A percentile compares a stretch with the other conserved stretches of the same genome.
phyloP scores from a whole-genome alignment of 2,113 vertebrate species.

The Halichoeres trimaculatus region DNA sequence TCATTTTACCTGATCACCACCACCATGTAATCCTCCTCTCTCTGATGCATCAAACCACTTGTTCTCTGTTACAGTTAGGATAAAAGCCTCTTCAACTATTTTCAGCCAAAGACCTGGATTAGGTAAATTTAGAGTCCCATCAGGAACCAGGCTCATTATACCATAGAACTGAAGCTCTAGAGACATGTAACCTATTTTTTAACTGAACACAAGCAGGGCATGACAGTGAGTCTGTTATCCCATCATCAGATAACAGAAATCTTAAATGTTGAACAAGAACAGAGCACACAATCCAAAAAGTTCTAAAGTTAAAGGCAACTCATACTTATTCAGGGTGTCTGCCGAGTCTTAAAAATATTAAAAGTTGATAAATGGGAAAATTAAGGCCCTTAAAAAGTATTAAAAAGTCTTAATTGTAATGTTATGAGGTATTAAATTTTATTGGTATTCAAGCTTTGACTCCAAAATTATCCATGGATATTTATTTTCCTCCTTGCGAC shows the following conservation, averaged over 20 bases:
- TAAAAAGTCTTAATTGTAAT: too few relatives aligned
- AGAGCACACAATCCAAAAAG: neutral
- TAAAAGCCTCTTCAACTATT: slow-evolving; percentile 58
- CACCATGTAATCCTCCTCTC: neutral
- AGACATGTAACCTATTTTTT: slow-evolving; percentile 67
- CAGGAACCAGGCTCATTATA: slow-evolving; percentile 67
- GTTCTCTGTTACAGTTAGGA: slow-evolving; percentile 43
- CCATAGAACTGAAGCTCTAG: slow-evolving; percentile 46
- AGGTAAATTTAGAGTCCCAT: slow-evolving; percentile 60
- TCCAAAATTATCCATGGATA: too few relatives aligned
- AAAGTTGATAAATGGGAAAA: too few relatives aligned
- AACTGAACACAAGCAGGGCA: slow-evolving; percentile 13
- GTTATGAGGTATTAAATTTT: too few relatives aligned
- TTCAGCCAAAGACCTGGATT: slow-evolving; percentile 66
- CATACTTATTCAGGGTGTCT: too few relatives aligned
- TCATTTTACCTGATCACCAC: too few relatives aligned
- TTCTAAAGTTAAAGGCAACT: neutral
- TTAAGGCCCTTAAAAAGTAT: too few relatives aligned
- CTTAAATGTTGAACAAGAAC: neutral
- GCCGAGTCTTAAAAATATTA: too few relatives aligned
- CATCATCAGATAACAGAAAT: slow-evolving; percentile 1
- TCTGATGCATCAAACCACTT: slow-evolving; percentile 26
- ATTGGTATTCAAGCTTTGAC: too few relatives aligned
- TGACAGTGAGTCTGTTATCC: slow-evolving; percentile 1
- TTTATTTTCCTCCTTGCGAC: too few relatives aligned